phyloP scores from a whole-genome alignment of 2,113 vertebrate species.

The Spizaetus ornatus region DNA sequence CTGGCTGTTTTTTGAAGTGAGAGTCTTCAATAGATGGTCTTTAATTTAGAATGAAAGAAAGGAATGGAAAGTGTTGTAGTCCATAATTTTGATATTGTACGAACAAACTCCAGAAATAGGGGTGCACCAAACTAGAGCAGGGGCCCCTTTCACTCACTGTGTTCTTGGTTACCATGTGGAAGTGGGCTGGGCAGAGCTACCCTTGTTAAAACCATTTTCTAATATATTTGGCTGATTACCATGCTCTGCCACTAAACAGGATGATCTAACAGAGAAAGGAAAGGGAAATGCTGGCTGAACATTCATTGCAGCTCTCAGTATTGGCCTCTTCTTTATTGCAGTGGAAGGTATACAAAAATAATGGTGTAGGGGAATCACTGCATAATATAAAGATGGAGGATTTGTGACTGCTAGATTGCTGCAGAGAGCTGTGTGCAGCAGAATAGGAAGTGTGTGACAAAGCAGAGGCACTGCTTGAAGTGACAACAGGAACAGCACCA shows the following conservation, averaged over 20 bases:
- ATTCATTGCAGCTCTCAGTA: not conserved
- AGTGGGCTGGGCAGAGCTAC: not conserved
- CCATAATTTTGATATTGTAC: constrained; percentile 45
- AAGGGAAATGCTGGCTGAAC: not conserved
- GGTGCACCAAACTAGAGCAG: not conserved
- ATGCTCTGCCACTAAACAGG: not conserved
- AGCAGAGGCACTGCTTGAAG: not conserved
- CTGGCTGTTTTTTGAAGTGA: constrained; percentile 67
- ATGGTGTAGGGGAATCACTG: not conserved
- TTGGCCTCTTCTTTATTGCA: not conserved
- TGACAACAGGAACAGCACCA: not conserved
- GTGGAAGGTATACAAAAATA: not conserved
- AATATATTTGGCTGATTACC: not conserved
- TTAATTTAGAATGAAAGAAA: constrained; percentile 64
- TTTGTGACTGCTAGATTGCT: not conserved
- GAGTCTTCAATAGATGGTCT: constrained; percentile 52
- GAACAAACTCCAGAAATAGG: constrained; percentile 16
- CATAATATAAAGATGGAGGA: not conserved
- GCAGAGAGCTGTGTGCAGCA: not conserved
- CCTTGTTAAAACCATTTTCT: not conserved
- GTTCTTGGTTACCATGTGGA: not conserved
- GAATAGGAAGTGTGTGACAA: not conserved
- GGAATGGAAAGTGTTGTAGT: not conserved
- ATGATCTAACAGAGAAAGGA: not conserved
- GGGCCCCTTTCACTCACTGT: not conserved